These are phyloP conservation scores for Rhipidura dahli DNA, from an alignment of 2,113 vertebrate genomes.

Conservation along the genomic window DNA sequence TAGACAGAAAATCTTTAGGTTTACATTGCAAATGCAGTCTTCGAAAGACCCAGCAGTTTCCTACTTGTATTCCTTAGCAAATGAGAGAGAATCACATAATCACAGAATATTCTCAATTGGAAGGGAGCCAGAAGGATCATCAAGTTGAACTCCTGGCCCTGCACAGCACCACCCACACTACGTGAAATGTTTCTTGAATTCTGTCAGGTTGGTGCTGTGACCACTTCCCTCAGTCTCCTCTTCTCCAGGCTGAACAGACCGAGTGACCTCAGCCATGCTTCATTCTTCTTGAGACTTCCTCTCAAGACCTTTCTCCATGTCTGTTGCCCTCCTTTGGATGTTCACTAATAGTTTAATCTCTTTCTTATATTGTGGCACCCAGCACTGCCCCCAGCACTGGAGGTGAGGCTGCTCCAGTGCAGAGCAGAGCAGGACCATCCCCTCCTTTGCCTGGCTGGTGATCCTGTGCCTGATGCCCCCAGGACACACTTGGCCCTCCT, in stretches of 20 bases:
- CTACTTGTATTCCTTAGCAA: not conserved
- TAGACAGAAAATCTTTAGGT: not conserved
- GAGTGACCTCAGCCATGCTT: not conserved
- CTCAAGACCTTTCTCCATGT: not conserved
- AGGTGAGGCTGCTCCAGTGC: accelerated
- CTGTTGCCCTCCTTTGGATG: not conserved
- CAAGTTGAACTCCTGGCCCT: not conserved
- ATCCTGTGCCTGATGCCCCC: not conserved
- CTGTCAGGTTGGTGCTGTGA: not conserved
- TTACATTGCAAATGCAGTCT: not conserved
- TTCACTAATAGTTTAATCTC: no score
- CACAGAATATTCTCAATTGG: not conserved
- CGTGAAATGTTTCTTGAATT: accelerated
- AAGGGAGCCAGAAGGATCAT: not conserved
- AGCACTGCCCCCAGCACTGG: accelerated
- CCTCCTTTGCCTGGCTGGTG: accelerated
- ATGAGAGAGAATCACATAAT: not conserved
- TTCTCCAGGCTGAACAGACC: not conserved
- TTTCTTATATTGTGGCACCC: not conserved
- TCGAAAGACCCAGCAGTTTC: not conserved
- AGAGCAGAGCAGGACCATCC: not conserved
- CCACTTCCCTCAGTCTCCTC: not conserved
- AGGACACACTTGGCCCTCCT: accelerated
- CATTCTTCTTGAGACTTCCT: not conserved
- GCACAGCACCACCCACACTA: not conserved